phyloP scores from a whole-genome alignment of 2,797 vertebrate species.

The Cryptoblepharus egeriae region DNA sequence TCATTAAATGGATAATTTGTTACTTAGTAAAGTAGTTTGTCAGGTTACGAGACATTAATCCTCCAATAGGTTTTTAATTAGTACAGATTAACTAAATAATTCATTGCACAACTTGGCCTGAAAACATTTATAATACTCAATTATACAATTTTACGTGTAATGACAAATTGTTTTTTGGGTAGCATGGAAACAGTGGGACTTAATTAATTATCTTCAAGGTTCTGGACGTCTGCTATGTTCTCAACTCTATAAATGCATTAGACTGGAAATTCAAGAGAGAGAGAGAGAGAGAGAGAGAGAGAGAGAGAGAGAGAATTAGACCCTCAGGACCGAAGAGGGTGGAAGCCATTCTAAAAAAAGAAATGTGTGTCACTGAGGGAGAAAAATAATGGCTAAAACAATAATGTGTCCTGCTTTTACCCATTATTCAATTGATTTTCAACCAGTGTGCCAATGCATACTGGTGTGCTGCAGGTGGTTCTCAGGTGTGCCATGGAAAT shows the following conservation, averaged over 20 bases:
- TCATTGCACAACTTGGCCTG: slow-evolving; percentile 76
- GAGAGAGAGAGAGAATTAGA: slow-evolving; percentile 61
- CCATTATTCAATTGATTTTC: too few species aligned
- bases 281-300: slow-evolving; percentile 59
- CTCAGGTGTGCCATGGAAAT: too few species aligned
- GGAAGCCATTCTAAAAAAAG: slow-evolving; percentile 49
- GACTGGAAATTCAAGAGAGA: slow-evolving; percentile 70
- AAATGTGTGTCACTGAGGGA: slow-evolving; percentile 26
- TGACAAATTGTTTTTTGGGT: slow-evolving; percentile 81
- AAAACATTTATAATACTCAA: slow-evolving; percentile 79
- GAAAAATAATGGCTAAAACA: slow-evolving; percentile 40
- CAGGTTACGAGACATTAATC: slow-evolving; percentile 81
- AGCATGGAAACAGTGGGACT: slow-evolving; percentile 75
- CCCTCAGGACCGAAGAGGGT: slow-evolving; percentile 65
- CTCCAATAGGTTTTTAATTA: slow-evolving; percentile 80
- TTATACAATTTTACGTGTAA: slow-evolving; percentile 79
- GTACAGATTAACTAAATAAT: slow-evolving; percentile 81
- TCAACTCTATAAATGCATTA: slow-evolving; percentile 74
- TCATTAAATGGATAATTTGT: slow-evolving; percentile 81
- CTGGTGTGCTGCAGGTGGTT: too few species aligned
- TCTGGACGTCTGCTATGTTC: slow-evolving; percentile 77
- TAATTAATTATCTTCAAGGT: slow-evolving; percentile 80
- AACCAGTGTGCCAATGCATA: too few species aligned
- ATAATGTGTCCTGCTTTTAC: slow-evolving; percentile 30
- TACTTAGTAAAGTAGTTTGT: slow-evolving; percentile 79